phyloP scores from a whole-genome alignment of 1,140 invertebrate genomes.

The Ceratitis capitata region DNA sequence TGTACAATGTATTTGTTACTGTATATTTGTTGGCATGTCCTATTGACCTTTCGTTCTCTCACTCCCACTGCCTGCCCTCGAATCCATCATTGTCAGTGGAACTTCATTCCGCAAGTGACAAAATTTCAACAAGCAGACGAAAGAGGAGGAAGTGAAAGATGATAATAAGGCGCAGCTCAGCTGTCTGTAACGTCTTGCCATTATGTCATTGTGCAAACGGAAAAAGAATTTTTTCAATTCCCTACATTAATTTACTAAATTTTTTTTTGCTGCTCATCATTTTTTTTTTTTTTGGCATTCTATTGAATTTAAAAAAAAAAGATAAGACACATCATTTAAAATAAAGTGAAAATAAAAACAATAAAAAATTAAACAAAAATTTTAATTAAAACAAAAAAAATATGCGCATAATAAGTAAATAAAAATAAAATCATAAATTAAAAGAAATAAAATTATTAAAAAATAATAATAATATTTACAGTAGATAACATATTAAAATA shows the following conservation, averaged over 20 bases:
- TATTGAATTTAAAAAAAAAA: too few relatives aligned
- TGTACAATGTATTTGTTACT: not conserved
- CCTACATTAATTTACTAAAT: not conserved
- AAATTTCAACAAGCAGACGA: not conserved
- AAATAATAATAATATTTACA: too few relatives aligned
- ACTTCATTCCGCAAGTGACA: not conserved
- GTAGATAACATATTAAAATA: too few relatives aligned
- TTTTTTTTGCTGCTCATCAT: not conserved
- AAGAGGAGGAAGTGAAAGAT: not conserved
- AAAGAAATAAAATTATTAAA: too few relatives aligned
- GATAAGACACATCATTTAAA: too few relatives aligned
- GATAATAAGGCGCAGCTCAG: not conserved
- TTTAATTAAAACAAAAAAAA: too few relatives aligned
- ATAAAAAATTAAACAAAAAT: too few relatives aligned
- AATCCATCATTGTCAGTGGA: not conserved
- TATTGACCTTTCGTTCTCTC: not conserved
- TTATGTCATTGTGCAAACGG: conserved; percentile 2
- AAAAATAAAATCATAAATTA: too few relatives aligned
- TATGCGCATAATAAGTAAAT: too few relatives aligned
- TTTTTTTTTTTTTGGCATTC: too few relatives aligned
- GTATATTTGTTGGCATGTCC: not conserved
- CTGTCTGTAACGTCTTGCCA: not conserved
- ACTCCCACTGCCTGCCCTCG: not conserved
- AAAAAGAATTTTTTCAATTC: not conserved
- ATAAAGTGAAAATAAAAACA: too few relatives aligned